These are phyloP conservation scores for Passer domesticus DNA, from an alignment of 2,113 vertebrate genomes.

Conservation along the genomic window DNA sequence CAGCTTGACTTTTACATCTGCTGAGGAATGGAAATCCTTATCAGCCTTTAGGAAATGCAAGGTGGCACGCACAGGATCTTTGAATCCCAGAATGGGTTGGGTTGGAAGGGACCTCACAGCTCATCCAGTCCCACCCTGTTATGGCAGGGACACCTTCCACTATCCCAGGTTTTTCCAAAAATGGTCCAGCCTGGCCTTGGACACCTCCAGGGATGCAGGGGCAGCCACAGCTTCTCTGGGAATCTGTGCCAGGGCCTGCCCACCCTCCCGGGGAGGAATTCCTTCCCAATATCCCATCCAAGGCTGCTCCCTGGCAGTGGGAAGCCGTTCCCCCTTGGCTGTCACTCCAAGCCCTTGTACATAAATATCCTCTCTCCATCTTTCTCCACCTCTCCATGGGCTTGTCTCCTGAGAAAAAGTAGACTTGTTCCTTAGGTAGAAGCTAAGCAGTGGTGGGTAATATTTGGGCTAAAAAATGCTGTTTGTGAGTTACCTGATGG, in stretches of 20 bases:
- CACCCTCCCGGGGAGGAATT: background rate
- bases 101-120: background rate
- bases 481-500: background rate
- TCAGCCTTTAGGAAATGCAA: background rate
- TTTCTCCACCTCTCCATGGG: background rate
- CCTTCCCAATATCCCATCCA: background rate
- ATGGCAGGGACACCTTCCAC: background rate
- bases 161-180: fast-evolving
- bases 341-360: background rate
- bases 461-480: background rate
- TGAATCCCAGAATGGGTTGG: background rate
- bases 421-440: background rate
- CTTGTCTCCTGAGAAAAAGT: background rate
- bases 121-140: background rate
- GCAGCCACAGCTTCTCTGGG: background rate
- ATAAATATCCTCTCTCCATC: background rate
- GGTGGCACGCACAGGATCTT: background rate
- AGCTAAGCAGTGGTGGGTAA: background rate
- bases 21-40: background rate
- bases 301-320: background rate
- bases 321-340: background rate
- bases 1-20: background rate
- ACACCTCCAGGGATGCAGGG: background rate
- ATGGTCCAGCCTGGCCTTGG: fast-evolving
- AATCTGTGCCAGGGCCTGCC: fast-evolving